These are phyloP conservation scores for Gobiocypris rarus DNA, from an alignment of 2,113 vertebrate species.

Conservation along the genomic window DNA sequence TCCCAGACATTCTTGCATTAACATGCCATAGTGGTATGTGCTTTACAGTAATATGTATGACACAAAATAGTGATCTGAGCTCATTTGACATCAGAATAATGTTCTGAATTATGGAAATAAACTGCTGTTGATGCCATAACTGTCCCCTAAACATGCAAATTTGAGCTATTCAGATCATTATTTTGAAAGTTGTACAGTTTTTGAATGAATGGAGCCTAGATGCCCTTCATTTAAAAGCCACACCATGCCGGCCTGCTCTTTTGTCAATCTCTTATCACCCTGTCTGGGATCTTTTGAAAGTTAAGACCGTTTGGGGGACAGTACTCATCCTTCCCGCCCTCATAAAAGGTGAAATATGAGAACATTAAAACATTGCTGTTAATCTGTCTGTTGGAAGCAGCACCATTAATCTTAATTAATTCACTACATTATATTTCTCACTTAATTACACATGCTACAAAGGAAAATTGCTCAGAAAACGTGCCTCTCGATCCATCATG, in stretches of 20 bases:
- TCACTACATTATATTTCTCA: slow-evolving; percentile 74
- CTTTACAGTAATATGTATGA: background rate
- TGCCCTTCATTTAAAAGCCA: slow-evolving; percentile 2
- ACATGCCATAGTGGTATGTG: background rate
- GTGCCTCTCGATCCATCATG: slow-evolving; percentile 74
- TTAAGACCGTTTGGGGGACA: slow-evolving; percentile 41
- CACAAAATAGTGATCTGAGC: background rate
- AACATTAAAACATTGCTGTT: slow-evolving; percentile 70
- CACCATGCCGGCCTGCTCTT: background rate
- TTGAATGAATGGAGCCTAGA: background rate
- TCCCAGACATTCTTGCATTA: background rate
- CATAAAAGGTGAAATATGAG: slow-evolving; percentile 70
- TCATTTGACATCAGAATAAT: background rate
- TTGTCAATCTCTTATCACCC: slow-evolving; percentile 9
- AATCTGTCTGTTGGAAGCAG: slow-evolving; percentile 75
- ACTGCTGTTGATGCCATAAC: background rate
- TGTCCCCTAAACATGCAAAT: background rate
- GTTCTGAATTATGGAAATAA: background rate
- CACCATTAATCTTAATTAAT: slow-evolving; percentile 80
- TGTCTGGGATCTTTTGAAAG: slow-evolving; percentile 31
- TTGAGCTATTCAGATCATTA: background rate
- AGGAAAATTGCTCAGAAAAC: slow-evolving; percentile 77
- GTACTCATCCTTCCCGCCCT: slow-evolving; percentile 51
- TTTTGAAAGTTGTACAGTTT: background rate
- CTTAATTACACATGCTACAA: slow-evolving; percentile 78